Base-by-base conservation (phyloP, 1,140 invertebrate species). In the Musca vetustissima region DNA sequence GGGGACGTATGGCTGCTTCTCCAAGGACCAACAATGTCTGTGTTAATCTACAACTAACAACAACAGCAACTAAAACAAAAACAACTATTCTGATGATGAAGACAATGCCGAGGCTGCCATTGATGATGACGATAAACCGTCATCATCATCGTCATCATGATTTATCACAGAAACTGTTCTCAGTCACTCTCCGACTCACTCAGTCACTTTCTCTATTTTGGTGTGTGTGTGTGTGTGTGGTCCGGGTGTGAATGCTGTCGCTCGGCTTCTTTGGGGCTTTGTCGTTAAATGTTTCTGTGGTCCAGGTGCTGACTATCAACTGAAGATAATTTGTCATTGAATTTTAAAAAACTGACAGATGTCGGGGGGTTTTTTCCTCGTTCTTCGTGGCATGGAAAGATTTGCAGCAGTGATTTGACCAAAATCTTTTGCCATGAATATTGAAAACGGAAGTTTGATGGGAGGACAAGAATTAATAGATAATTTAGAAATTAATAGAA, bases 281-380 rank as follows among this genome's bases (percentile, higher is more conserved):
- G 32, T 61, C 57, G n/a, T 61, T 61, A 61, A 61, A 32, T 61
- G 57, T 61, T 61, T 19, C 36, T 61, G 57, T 61, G 57, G 57
- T 61, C 57, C 57, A 61, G 57, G 57, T 61, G 57, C 28, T 61
- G 57, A 61, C 28, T 36, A 36, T 61, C 19, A 61, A 61, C 36
- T 19, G n/a, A n/a, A 61, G 57, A 61, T 61, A 61, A 61, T 61
- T 61, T 61, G 57, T 61, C 57, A 61, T 61, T 61, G 57, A 61
- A 32, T 55, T 61, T 61, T 61, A 36, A 43, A 43, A 43, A 28
- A 43, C 19, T 61, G 57, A 36, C 57, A 61, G 57, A 36, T 61
- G 57, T 36, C n/a, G n/a, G n/a, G n/a, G n/a, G n/a, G n/a, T n/a
- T 61, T 43, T 43, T 9, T 2, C 36, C 1, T 1, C 36, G 11